Conservation (phyloP, 2,888 invertebrate genomes). For the Carcina quercana region DNA sequence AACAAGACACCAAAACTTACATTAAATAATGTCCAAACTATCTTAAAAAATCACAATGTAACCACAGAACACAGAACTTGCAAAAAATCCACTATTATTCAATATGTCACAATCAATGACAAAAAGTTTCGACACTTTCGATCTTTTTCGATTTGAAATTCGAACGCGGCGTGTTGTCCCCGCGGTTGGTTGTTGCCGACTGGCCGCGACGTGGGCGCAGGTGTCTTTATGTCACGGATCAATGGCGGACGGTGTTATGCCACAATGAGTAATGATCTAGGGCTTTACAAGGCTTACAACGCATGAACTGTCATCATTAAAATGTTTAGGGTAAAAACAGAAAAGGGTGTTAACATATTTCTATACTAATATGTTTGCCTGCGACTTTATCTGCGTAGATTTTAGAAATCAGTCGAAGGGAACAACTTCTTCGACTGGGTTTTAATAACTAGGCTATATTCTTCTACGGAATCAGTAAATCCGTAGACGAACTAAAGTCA, state of each 20-base stretch:
- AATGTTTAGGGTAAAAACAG: too few species aligned
- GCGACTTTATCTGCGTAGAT: too few species aligned
- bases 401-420: too few species aligned
- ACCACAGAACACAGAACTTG: too few species aligned
- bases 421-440: too few species aligned
- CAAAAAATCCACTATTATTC: too few species aligned
- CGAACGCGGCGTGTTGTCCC: constrained; percentile 2
- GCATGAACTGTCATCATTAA: constrained; percentile 7
- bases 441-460: too few species aligned
- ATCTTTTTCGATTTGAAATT: constrained; percentile 1
- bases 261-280: constrained; percentile 10
- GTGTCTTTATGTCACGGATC: constrained; percentile 41
- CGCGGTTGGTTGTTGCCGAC: constrained; percentile 20
- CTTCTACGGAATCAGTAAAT: too few species aligned
- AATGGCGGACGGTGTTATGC: constrained; percentile 44
- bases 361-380: too few species aligned
- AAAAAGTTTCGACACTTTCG: constrained; percentile 8
- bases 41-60: too few species aligned
- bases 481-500: too few species aligned
- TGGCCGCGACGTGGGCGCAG: constrained; percentile 40
- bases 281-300: constrained; percentile 15
- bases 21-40: neutral
- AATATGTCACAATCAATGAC: neutral
- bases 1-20: neutral
- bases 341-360: too few species aligned